Evolutionary conservation across 2,888 invertebrate species (phyloP).

Genomic region (Nebria brevicollis): DNA sequence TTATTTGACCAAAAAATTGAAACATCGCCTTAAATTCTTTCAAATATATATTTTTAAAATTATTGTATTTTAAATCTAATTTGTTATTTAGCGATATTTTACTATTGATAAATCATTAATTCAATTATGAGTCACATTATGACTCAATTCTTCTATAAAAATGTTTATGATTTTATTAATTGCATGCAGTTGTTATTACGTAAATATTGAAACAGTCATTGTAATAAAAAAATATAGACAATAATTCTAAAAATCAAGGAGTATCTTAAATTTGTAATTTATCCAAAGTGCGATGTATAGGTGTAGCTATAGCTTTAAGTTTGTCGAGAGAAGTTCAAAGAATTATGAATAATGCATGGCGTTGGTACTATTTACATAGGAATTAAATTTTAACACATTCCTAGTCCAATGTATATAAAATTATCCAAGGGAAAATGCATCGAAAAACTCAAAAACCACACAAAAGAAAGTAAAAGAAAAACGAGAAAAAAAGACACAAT

Average conservation of each 20-base stretch:
- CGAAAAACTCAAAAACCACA: not conserved
- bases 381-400: slow-evolving; percentile 46
- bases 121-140: not conserved
- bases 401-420: slow-evolving; percentile 33
- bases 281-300: not conserved
- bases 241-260: no score
- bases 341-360: slow-evolving; percentile 42
- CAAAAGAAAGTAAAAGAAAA: not conserved
- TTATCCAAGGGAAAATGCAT: slow-evolving; percentile 12
- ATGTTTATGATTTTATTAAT: not conserved
- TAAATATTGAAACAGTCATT: not conserved
- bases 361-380: slow-evolving; percentile 37
- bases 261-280: not conserved
- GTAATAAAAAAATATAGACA: not conserved
- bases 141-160: not conserved
- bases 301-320: not conserved
- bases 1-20: no score
- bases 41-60: no score
- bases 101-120: not conserved
- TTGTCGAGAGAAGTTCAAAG: not conserved
- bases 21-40: no score
- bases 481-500: not conserved
- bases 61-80: no score
- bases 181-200: not conserved
- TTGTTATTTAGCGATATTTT: no score